Conservation (phyloP, 2,888 invertebrate species). For the Pseudanteris insignis region DNA sequence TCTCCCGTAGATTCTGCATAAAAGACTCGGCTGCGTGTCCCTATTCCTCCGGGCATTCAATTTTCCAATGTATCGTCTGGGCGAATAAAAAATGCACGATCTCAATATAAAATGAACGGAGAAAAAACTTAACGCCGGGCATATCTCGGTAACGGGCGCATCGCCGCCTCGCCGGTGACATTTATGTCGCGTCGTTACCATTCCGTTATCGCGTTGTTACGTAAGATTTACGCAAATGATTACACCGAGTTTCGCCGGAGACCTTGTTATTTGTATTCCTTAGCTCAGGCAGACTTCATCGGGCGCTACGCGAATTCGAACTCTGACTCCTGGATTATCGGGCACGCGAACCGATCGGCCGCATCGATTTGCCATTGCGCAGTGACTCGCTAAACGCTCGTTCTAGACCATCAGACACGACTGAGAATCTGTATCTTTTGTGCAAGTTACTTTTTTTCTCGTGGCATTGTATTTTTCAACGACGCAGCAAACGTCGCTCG, state of each 20-base stretch:
- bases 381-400: neutral
- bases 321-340: conserved; percentile 10
- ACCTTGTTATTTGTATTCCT: conserved; percentile 40
- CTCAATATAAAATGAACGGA: conserved; percentile 44
- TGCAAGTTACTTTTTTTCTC: conserved; percentile 15
- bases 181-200: conserved; percentile 45
- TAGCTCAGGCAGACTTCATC: conserved; percentile 10
- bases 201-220: conserved; percentile 45
- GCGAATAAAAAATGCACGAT: conserved; percentile 39
- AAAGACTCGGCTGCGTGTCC: conserved; percentile 32
- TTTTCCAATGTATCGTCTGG: conserved; percentile 44
- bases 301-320: neutral
- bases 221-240: conserved; percentile 45
- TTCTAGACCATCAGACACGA: conserved; percentile 10
- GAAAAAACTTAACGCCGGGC: conserved; percentile 34
- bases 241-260: conserved; percentile 30
- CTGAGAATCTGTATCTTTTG: conserved; percentile 23
- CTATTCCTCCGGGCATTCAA: conserved; percentile 41
- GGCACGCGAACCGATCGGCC: conserved; percentile 31
- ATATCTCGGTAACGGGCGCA: conserved; percentile 38
- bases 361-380: conserved; percentile 31
- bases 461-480: no score
- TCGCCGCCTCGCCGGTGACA: conserved; percentile 41
- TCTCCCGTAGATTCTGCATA: conserved; percentile 27
- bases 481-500: no score